phyloP scores from a whole-genome alignment of 2,888 invertebrate genomes.

The Caenorhabditis sulstoni region DNA sequence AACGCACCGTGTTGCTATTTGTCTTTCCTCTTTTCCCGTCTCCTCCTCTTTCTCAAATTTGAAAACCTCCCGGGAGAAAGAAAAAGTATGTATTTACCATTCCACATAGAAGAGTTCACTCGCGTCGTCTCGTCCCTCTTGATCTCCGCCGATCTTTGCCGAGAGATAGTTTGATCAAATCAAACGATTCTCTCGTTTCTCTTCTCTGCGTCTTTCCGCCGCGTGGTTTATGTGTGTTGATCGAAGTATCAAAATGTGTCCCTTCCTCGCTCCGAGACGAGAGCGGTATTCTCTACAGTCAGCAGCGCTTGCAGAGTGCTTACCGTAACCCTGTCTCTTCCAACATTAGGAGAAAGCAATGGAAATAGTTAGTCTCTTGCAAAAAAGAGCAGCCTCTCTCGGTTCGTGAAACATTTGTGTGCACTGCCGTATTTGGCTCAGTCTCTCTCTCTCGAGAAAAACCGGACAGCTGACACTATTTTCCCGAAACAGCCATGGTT shows the following conservation, averaged over 20 bases:
- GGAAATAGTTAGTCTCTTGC: neutral
- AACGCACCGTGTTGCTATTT: constrained; percentile 40
- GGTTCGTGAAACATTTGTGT: constrained; percentile 16
- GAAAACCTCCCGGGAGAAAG: too few species aligned
- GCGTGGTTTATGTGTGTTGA: constrained; percentile 23
- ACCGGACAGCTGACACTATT: constrained; percentile 33
- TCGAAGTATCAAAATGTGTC: constrained; percentile 53
- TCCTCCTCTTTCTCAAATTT: constrained; percentile 1
- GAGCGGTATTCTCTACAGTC: too few species aligned
- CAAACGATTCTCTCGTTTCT: constrained; percentile 13
- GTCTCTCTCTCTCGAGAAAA: constrained; percentile 18
- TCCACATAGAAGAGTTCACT: too few species aligned
- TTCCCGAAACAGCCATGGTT: constrained; percentile 20
- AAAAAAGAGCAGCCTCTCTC: neutral
- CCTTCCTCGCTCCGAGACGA: neutral
- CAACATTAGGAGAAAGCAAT: neutral
- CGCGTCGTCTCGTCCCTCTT: constrained; percentile 22
- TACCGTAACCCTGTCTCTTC: too few species aligned
- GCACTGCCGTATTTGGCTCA: constrained; percentile 3
- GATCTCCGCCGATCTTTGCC: constrained; percentile 18
- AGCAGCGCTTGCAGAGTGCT: too few species aligned
- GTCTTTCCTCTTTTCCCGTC: constrained; percentile 26
- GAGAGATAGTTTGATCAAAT: constrained; percentile 37
- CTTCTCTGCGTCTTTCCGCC: neutral
- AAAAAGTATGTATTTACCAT: too few species aligned